Evolutionary conservation across 2,113 vertebrate genomes (phyloP), one percentile per base, ranked within the genome.

Genomic region (Chaenocephalus aceratus): DNA sequence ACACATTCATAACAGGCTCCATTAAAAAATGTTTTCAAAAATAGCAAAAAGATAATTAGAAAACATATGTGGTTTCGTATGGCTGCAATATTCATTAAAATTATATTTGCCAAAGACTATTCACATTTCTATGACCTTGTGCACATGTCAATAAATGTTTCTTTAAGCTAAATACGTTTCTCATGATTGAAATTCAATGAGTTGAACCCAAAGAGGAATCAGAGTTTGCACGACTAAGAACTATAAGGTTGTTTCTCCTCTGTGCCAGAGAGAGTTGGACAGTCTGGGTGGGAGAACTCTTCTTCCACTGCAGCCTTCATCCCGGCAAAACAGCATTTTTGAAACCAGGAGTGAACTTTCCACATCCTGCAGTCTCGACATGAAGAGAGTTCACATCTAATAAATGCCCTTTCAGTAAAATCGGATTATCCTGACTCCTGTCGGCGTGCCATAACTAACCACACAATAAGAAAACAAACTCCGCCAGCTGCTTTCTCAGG

Each of bases 391-490:
- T 66, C 51, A 69, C 0, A 54, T 52, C 63, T 51, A 12, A 72
- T 44, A 59, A 60, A 74, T 1, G 26, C 59, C 36, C 56, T 54
- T 61, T 74, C 68, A 59, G 71, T 21, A 0, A 0, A 34, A 44
- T 59, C 64, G 18, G 10, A 73, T 34, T 21, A 7, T 12, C 65
- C 70, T 46, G 61, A 71, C 46, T 53, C 49, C 26, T 9, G 6
- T 51, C 66, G 18, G 75, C 21, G 80, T 10, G 12, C 23, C 15
- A 34, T 54, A 51, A 74, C 59, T 62, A 44, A 53, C 67, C 59
- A 73, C 61, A 84, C 82, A 79, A 82, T 48, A 80, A 46, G 69
- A 54, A 79, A 80, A 77, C 41, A 75, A 36, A 72, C 61, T n/a
- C 13, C 1, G 48, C 16, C 6, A 21, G 49, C 53, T 5, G 23